A percentile compares a stretch with the other conserved stretches of the same genome.
Conservation (phyloP, 2,888 invertebrate species). For the Pecten maximus region DNA sequence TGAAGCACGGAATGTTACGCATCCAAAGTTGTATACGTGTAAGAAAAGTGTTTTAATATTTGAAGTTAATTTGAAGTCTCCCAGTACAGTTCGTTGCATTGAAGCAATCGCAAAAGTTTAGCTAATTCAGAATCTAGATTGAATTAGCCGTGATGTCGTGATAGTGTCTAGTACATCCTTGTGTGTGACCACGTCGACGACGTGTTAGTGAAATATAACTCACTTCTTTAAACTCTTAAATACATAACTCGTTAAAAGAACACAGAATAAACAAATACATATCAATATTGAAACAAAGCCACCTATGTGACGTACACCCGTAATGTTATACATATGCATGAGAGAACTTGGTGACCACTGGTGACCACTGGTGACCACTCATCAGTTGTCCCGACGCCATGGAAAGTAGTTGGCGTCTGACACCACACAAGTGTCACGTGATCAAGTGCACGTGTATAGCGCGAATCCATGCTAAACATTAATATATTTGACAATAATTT, state of each 20-base stretch:
- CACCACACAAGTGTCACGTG: background rate
- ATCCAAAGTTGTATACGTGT: no score
- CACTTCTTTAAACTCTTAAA: background rate
- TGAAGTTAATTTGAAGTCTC: no score
- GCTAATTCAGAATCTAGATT: no score
- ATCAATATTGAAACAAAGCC: background rate
- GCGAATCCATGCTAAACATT: background rate
- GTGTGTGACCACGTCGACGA: conserved; percentile 17
- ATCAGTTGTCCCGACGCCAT: background rate
- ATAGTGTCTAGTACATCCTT: background rate
- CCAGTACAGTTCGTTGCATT: no score
- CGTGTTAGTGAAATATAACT: background rate
- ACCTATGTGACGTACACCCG: background rate
- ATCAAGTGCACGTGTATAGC: background rate
- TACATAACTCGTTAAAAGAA: background rate
- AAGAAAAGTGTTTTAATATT: no score
- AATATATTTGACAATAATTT: conserved; percentile 3
- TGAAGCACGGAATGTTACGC: no score
- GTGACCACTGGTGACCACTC: background rate
- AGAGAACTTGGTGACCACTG: background rate
- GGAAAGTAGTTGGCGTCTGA: background rate
- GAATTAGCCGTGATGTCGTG: background rate
- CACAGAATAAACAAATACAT: background rate
- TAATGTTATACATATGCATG: background rate
- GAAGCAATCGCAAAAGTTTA: no score